Conservation (phyloP, 1,140 invertebrate genomes). For the Battus philenor region DNA sequence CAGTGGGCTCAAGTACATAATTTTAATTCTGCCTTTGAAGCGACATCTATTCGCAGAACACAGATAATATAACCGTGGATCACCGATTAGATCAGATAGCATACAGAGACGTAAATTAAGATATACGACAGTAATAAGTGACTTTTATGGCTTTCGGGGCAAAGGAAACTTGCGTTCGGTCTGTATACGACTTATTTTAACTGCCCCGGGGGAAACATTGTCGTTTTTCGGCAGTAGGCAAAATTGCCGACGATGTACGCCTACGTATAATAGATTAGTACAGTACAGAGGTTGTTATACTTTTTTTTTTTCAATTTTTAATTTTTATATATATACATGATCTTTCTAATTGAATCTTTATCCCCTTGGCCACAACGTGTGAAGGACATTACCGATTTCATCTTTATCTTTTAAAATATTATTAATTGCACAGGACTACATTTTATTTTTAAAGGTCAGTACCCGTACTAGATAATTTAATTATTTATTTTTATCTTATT, state of each 20-base stretch:
- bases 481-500: too few relatives aligned
- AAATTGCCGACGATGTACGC: background rate
- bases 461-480: too few relatives aligned
- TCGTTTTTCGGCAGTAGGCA: background rate
- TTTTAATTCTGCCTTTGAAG: background rate
- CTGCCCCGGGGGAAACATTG: conserved; percentile 3
- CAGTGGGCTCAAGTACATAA: too few relatives aligned
- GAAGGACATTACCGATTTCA: too few relatives aligned
- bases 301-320: too few relatives aligned
- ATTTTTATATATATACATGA: too few relatives aligned
- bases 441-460: too few relatives aligned
- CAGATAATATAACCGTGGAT: background rate
- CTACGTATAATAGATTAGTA: background rate
- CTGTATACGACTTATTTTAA: background rate
- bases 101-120: background rate
- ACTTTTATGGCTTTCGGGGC: background rate
- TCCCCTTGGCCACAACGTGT: too few relatives aligned
- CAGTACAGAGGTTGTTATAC: background rate
- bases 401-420: too few relatives aligned
- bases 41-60: conserved; percentile 7
- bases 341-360: too few relatives aligned
- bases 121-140: background rate
- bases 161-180: background rate
- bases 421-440: too few relatives aligned
- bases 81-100: background rate